Base-by-base conservation (phyloP, 1,140 invertebrate species). In the Aporrectodea caliginosa region DNA sequence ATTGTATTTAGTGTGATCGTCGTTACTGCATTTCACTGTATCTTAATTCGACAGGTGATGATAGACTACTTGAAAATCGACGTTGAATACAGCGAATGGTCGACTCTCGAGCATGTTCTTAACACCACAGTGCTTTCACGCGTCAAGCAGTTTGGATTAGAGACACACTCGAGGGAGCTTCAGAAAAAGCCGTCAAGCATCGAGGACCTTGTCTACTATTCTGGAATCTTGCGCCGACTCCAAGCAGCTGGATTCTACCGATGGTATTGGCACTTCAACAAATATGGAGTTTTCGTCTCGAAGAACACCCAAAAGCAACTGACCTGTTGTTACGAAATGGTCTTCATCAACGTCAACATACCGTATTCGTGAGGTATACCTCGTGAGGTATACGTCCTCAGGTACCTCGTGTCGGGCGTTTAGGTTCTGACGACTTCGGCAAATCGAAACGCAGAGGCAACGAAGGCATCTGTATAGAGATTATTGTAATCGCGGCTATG, bases 51-150 rank as follows among this genome's bases (percentile, higher is more conserved):
- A n/a, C 22, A 58, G 43, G 22, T 12, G 43, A 58, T 58, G 43
- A 58, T 58, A 58, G 43, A 58, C 43, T 58, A 58, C 43, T 58
- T 58, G 43, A 58, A 58, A 58, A 58, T 58, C 43, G 43, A 58
- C 43, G 43, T 58, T 6, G 43, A 58, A 58, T 58, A 58, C 43
- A 58, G 43, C 43, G 43, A 58, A 58, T 58, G 43, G 43, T 58
- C 43, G 43, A 12, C 43, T 6, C 43, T 58, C 6, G 43, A 58
- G 22, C 6, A 6, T 6, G 22, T 58, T 12, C 43, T 58, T 6
- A 58, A 58, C 43, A 58, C 6, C 43, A 58, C 43, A 6, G 43
- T 58, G 6, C 43, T 58, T 12, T 58, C 43, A 22, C 6, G 22
- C 6, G 43, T 58, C 6, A 58, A 58, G 22, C 43, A 58, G 43